Evolutionary conservation across 1,140 invertebrate genomes (phyloP), one percentile per base, ranked within the genome.

Genomic region (Yoshiicerus persimilis): DNA sequence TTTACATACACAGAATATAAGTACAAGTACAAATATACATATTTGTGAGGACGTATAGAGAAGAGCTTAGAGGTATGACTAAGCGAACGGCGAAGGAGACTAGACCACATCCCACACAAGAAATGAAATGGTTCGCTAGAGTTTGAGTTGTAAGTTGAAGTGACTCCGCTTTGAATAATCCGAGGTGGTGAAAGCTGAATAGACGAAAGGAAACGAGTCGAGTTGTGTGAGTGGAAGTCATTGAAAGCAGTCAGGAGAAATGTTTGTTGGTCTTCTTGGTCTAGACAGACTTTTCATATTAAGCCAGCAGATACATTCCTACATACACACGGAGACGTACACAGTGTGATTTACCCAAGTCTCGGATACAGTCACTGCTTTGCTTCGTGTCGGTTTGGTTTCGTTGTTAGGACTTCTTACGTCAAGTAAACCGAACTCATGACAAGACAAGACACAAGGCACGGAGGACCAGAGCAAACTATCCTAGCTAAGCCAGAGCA

Each of bases 111-210:
- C 25, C 23, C 39, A 30, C 39, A 85, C 23, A 85, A 47, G 27
- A 85, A 85, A 85, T 85, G 83, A 85, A 85, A 85, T 47, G 83
- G 27, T 80, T 80, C 16, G 32, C n/a, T 80, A 30, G 70, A 32
- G 27, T 80, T 34, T 36, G 75, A 80, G 75, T 80, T 36, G 32
- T 80, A 80, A 36, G 39, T 85, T 85, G 39, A 27, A 85, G 83
- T 56, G 83, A 85, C 39, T 62, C 47, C 47, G 83, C 83, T 85
- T 85, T 85, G 83, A 85, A 85, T 85, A 85, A 85, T 85, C 83
- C 83, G 41, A 56, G 30, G 75, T 36, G 75, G 75, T 80, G 75
- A 36, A 34, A 80, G 75, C 75, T 80, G 32, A 80, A 36, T 36
- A 80, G 75, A 80, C 75, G 75, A 80, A 80, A 80, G 75, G 75